Conservation (phyloP, 1,140 invertebrate species). For the Calephelis virginiensis region DNA sequence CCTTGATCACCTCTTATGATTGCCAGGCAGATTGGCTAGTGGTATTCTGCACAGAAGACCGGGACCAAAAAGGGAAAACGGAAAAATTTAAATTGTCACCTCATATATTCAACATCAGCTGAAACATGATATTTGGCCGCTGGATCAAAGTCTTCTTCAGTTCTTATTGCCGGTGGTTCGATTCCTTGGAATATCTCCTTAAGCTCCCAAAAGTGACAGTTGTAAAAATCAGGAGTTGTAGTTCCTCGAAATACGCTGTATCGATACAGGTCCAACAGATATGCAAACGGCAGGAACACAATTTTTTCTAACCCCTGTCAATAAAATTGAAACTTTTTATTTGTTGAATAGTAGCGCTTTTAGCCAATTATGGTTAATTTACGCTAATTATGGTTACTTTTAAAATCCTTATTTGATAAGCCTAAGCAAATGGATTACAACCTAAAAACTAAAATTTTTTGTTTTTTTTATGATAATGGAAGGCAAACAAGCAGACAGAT, state of each 20-base stretch:
- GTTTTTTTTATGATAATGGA: too few species aligned
- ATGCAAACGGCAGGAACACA: slow-evolving; percentile 93
- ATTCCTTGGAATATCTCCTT: slow-evolving; percentile 88
- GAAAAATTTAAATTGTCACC: slow-evolving; percentile 70
- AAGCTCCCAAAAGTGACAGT: slow-evolving; percentile 88
- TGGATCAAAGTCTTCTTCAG: slow-evolving; percentile 91
- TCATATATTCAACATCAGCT: slow-evolving; percentile 89
- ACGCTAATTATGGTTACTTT: too few species aligned
- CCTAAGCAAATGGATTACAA: too few species aligned
- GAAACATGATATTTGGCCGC: slow-evolving; percentile 92
- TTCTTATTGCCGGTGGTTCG: slow-evolving; percentile 85
- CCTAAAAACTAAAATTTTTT: too few species aligned
- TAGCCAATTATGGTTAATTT: too few species aligned
- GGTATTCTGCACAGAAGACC: too few species aligned
- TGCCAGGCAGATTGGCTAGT: too few species aligned
- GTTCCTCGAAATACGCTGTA: slow-evolving; percentile 92
- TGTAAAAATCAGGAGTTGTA: slow-evolving; percentile 84
- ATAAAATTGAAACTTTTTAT: neutral
- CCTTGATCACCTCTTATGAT: too few species aligned
- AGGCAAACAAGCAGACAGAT: too few species aligned
- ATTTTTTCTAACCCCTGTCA: slow-evolving; percentile 89
- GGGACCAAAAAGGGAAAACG: neutral
- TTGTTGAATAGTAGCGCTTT: too few species aligned
- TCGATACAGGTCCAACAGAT: slow-evolving; percentile 91
- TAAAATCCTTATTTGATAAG: too few species aligned